Conservation (phyloP, 2,797 vertebrate genomes). For the Craterocephalus amniculus region DNA sequence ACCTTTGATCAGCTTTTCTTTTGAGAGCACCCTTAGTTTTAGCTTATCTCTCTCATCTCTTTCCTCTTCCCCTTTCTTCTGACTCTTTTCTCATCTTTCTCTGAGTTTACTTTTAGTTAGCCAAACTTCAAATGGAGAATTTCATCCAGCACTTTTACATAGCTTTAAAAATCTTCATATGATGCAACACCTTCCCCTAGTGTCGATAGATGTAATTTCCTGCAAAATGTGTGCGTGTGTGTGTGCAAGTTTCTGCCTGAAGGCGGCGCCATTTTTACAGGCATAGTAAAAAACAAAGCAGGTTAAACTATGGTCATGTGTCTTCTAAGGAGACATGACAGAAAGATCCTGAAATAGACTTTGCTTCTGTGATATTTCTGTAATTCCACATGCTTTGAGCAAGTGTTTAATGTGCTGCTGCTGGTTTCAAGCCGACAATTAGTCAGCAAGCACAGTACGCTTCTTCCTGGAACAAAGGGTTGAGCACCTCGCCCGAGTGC, state of each 20-base stretch:
- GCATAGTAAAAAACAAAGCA: neutral
- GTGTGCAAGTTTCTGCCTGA: constrained; percentile 21
- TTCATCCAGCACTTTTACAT: neutral
- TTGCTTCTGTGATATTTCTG: neutral
- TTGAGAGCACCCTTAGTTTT: too few species aligned
- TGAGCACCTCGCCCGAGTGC: too few species aligned
- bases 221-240: constrained; percentile 23
- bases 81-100: neutral
- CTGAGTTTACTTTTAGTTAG: neutral
- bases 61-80: too few species aligned
- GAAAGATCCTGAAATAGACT: neutral
- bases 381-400: neutral
- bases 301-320: neutral
- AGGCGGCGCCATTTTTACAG: constrained; percentile 50
- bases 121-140: neutral
- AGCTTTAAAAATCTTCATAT: neutral
- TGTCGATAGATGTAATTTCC: neutral
- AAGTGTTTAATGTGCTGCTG: neutral
- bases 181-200: constrained; percentile 20
- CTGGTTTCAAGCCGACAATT: constrained; percentile 7
- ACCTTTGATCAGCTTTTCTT: too few species aligned
- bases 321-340: neutral
- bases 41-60: neutral
- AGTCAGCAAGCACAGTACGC: neutral
- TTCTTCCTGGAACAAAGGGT: neutral